Evolutionary conservation across 2,888 invertebrate species (phyloP).

Genomic region (Plebejus argus): DNA sequence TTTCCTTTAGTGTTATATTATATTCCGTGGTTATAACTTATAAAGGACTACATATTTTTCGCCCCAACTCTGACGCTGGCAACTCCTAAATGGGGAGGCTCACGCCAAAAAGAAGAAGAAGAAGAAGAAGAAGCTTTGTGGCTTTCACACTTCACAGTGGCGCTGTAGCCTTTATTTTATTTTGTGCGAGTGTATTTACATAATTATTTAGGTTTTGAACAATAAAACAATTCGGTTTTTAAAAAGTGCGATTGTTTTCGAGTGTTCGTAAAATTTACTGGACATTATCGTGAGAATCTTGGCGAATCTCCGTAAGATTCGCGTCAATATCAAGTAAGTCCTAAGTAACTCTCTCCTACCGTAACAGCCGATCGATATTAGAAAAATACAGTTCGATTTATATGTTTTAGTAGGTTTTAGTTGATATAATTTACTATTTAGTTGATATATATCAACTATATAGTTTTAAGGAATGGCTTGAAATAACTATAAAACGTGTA

Average conservation of each 20-base stretch:
- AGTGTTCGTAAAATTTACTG: constrained; percentile 28
- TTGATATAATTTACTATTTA: constrained; percentile 6
- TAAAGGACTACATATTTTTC: no score
- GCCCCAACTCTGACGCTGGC: no score
- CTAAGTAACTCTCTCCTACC: constrained; percentile 46
- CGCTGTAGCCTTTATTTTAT: constrained; percentile 52
- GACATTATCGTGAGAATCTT: constrained; percentile 13
- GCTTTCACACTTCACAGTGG: constrained; percentile 44
- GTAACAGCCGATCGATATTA: constrained; percentile 71
- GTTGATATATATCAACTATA: no score
- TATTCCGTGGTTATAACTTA: no score
- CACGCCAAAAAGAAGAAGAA: no score
- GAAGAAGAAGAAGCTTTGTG: no score
- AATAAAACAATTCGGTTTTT: constrained; percentile 48
- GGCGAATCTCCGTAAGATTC: constrained; percentile 33
- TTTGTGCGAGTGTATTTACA: constrained; percentile 50
- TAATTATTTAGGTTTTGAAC: constrained; percentile 50
- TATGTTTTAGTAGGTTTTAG: constrained; percentile 48
- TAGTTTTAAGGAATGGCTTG: background rate
- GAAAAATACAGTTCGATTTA: constrained; percentile 57
- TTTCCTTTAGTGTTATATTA: no score
- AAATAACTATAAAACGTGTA: background rate
- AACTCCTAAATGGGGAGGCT: no score
- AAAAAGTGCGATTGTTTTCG: constrained; percentile 42
- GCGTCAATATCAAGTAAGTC: constrained; percentile 44